These are phyloP conservation scores for Hylaeus anthracinus DNA, from an alignment of 1,140 invertebrate species.

Conservation along the genomic window DNA sequence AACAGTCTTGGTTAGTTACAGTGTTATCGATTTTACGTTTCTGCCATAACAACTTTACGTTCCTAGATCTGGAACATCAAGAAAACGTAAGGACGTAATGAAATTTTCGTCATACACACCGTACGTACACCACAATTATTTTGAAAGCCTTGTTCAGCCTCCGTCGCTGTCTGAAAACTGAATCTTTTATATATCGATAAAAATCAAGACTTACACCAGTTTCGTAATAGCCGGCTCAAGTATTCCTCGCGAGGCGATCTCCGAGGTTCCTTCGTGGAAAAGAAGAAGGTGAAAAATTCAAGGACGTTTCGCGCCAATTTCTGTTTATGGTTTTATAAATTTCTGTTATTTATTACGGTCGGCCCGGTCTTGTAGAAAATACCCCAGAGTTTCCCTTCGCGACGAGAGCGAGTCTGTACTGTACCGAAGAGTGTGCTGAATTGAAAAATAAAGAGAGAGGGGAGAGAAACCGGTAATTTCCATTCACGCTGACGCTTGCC, in stretches of 20 bases:
- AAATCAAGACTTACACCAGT: too few species aligned
- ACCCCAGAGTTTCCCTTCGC: neutral
- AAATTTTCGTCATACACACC: too few species aligned
- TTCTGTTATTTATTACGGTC: conserved; percentile 31
- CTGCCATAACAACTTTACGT: too few species aligned
- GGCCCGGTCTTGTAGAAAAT: neutral
- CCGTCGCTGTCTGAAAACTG: too few species aligned
- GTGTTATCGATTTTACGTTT: too few species aligned
- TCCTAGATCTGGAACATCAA: too few species aligned
- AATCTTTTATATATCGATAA: too few species aligned
- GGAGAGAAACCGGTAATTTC: conserved; percentile 70
- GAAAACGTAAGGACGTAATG: too few species aligned
- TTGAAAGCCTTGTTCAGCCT: too few species aligned
- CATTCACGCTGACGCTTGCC: conserved; percentile 60
- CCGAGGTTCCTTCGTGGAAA: neutral
- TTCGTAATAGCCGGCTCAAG: neutral
- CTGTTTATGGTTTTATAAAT: neutral
- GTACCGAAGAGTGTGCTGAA: conserved; percentile 36
- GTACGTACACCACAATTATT: too few species aligned
- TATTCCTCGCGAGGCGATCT: neutral
- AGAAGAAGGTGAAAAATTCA: neutral
- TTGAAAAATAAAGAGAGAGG: conserved; percentile 34
- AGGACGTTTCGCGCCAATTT: neutral
- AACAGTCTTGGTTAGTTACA: too few species aligned
- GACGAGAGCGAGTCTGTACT: neutral